phyloP scores from a whole-genome alignment of 2,888 invertebrate genomes.

The Drosophila testacea region DNA sequence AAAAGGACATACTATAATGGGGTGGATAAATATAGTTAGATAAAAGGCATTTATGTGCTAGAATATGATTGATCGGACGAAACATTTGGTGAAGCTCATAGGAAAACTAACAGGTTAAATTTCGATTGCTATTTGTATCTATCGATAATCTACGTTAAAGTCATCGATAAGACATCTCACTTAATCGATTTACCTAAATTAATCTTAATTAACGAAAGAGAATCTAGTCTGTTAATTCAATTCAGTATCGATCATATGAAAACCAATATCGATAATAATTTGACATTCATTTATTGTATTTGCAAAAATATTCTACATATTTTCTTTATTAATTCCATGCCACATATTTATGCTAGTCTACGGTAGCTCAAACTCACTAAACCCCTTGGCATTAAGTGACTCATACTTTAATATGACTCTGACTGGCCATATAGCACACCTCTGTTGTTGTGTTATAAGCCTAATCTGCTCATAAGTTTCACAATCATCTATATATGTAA shows the following conservation, averaged over 20 bases:
- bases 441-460: slow-evolving; percentile 26
- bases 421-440: slow-evolving; percentile 7
- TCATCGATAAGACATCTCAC: background rate
- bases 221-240: too few species aligned
- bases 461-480: slow-evolving; percentile 35
- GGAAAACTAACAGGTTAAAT: background rate
- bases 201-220: too few species aligned
- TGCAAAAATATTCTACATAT: background rate
- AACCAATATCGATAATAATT: background rate
- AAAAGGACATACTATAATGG: slow-evolving; percentile 28
- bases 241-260: too few species aligned
- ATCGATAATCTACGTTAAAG: background rate
- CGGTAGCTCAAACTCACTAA: background rate
- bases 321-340: background rate
- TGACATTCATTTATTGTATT: too few species aligned
- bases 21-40: slow-evolving; percentile 9
- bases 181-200: background rate
- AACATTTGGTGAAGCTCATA: slow-evolving; percentile 13
- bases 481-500: slow-evolving; percentile 7
- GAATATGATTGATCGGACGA: slow-evolving; percentile 19
- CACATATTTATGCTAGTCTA: slow-evolving; percentile 9
- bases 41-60: slow-evolving; percentile 6
- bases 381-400: slow-evolving; percentile 6
- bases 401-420: background rate
- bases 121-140: background rate